Evolutionary conservation across 2,113 vertebrate species (phyloP).

Genomic region (Tyrannus savana): DNA sequence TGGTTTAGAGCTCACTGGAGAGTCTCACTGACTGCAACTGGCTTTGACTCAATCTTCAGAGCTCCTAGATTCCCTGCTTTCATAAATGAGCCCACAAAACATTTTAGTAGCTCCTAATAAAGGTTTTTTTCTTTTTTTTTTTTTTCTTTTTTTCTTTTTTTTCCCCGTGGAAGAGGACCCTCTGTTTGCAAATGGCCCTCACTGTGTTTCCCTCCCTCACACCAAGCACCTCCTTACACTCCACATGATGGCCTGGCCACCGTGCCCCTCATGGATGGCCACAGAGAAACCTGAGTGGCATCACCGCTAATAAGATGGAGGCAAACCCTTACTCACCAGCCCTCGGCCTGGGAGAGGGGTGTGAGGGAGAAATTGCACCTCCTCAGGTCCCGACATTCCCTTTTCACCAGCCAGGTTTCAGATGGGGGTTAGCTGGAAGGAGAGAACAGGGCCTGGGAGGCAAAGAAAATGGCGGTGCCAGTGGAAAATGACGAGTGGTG

Average conservation of each 20-base stretch:
- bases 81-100: neutral
- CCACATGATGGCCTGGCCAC: fast-evolving
- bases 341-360: neutral
- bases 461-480: neutral
- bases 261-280: fast-evolving
- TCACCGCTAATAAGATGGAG: neutral
- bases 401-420: neutral
- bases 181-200: neutral
- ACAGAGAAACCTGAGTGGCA: fast-evolving
- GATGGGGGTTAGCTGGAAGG: neutral
- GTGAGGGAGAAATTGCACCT: neutral
- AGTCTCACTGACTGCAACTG: neutral
- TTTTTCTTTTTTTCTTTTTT: too few species aligned
- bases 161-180: neutral
- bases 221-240: neutral
- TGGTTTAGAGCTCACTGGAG: constrained; percentile 40
- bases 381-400: fast-evolving
- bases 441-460: neutral
- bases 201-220: neutral
- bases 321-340: neutral
- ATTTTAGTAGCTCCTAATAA: constrained; percentile 9
- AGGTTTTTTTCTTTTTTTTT: neutral
- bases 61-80: neutral
- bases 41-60: constrained; percentile 8
- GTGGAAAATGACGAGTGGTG: fast-evolving